Conservation (phyloP, 2,113 vertebrate genomes). For the Penelope pileata region DNA sequence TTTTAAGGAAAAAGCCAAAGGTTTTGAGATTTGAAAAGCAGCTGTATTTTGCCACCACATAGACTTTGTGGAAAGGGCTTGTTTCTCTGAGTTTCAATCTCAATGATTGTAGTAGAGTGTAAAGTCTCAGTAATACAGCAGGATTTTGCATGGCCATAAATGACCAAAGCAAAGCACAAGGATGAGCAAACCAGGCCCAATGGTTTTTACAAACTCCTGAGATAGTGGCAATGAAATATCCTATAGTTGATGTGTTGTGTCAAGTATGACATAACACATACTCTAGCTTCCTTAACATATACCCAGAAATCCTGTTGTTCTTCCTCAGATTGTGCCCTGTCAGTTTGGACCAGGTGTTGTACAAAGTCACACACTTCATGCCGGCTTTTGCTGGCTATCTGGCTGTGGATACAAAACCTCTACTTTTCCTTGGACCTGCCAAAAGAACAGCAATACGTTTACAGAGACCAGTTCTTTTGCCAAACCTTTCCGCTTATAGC, state of each 20-base stretch:
- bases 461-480: neutral
- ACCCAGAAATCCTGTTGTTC: conserved; percentile 27
- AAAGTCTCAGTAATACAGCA: neutral
- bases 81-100: neutral
- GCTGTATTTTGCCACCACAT: conserved; percentile 13
- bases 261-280: neutral
- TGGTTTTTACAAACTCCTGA: neutral
- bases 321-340: neutral
- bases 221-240: neutral
- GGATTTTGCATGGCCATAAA: neutral
- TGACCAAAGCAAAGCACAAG: neutral
- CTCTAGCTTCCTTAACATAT: neutral
- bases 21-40: conserved; percentile 34
- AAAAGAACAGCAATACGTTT: neutral
- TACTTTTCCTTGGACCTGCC: neutral
- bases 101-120: neutral
- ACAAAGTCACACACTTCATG: neutral
- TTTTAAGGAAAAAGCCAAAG: conserved; percentile 3
- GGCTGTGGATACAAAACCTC: neutral
- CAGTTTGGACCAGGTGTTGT: neutral
- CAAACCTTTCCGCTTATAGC: neutral
- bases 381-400: neutral
- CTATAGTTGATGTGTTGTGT: neutral
- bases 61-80: neutral
- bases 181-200: neutral